Evolutionary conservation across 2,113 vertebrate species (phyloP).

Genomic region (Pituophis catenifer): DNA sequence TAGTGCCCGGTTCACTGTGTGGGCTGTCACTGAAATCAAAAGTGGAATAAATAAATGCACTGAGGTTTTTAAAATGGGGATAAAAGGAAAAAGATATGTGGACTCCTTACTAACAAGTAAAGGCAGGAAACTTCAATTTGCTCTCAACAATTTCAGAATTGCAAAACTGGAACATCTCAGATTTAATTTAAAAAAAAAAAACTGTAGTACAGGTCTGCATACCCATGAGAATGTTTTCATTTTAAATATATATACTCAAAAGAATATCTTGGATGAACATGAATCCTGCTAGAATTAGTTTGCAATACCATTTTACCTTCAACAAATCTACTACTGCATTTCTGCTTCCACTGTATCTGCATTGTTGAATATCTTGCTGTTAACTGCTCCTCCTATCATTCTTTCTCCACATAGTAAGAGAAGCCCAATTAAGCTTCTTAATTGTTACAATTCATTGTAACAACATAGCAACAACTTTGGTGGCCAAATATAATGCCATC

Average conservation of each 20-base stretch:
- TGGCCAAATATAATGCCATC: neutral
- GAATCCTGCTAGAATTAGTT: neutral
- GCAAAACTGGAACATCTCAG: neutral
- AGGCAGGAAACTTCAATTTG: neutral
- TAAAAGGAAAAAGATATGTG: neutral
- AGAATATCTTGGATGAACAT: neutral
- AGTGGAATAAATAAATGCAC: neutral
- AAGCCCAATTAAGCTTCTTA: neutral
- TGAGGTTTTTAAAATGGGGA: fast-evolving
- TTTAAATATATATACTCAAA: neutral
- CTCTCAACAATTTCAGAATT: neutral
- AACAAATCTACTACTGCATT: neutral
- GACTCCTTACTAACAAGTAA: fast-evolving
- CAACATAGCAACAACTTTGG: neutral
- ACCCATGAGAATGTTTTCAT: neutral
- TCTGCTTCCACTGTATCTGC: neutral
- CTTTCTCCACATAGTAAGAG: neutral
- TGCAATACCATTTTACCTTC: neutral
- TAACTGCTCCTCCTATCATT: neutral
- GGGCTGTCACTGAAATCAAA: constrained; percentile 88
- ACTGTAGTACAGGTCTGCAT: fast-evolving
- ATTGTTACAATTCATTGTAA: neutral
- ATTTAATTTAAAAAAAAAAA: neutral
- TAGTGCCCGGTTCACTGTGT: constrained; percentile 95
- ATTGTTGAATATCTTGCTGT: neutral